These are phyloP conservation scores for Megalurothrips usitatus DNA, from an alignment of 2,888 invertebrate species.

Conservation along the genomic window DNA sequence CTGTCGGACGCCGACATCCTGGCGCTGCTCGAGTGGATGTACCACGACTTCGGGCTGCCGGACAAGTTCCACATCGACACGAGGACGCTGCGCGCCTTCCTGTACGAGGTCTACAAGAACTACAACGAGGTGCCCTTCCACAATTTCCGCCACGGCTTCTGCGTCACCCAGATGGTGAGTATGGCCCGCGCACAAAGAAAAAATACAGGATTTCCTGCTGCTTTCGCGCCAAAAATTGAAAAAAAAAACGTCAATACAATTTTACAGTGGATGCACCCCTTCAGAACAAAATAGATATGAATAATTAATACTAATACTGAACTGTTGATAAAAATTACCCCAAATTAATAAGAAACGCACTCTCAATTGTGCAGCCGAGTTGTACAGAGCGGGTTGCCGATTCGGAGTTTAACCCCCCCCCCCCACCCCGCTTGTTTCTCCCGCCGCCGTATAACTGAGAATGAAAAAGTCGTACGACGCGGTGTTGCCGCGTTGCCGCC, in stretches of 20 bases:
- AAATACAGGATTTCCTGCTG: no score
- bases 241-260: no score
- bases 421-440: background rate
- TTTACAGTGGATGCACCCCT: no score
- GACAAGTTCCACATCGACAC: slow-evolving; percentile 71
- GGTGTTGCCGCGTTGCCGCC: background rate
- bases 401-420: background rate
- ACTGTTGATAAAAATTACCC: no score
- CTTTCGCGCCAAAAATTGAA: no score
- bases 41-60: slow-evolving; percentile 68
- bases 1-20: slow-evolving; percentile 79
- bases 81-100: slow-evolving; percentile 62
- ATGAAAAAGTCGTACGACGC: background rate
- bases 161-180: slow-evolving; percentile 81
- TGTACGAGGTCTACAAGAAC: slow-evolving; percentile 71
- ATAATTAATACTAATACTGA: no score
- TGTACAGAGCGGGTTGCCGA: no score
- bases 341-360: no score
- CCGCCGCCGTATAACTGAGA: no score
- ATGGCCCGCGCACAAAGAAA: no score
- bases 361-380: no score
- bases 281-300: no score
- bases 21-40: slow-evolving; percentile 74
- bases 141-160: slow-evolving; percentile 82
- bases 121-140: slow-evolving; percentile 85